Evolutionary conservation across 1,140 invertebrate genomes (phyloP).

Genomic region (Micrasema longulum): DNA sequence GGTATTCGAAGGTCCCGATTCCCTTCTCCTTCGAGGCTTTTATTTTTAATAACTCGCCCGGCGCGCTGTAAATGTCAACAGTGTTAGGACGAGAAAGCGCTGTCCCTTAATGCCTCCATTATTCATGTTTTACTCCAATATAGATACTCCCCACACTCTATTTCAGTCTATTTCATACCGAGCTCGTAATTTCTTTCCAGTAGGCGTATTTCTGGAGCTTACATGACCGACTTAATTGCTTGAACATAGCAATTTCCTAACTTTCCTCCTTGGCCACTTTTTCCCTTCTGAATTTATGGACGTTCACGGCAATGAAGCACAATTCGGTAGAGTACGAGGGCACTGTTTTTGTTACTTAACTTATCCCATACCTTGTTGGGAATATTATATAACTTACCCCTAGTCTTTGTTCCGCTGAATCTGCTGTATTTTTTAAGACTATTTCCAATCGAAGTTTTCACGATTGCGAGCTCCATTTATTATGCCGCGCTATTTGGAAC

Average conservation of each 20-base stretch:
- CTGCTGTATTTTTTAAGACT: slow-evolving; percentile 15
- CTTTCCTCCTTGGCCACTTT: slow-evolving; percentile 43
- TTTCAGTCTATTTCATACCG: slow-evolving; percentile 23
- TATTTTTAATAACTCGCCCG: slow-evolving; percentile 28
- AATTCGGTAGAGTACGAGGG: slow-evolving; percentile 2
- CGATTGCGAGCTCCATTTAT: background rate
- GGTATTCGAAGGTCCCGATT: slow-evolving; percentile 2
- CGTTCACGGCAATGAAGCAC: slow-evolving; percentile 40
- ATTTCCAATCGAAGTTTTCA: slow-evolving; percentile 9
- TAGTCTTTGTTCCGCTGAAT: slow-evolving; percentile 31
- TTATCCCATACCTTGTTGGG: slow-evolving; percentile 29
- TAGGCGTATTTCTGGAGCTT: slow-evolving; percentile 49
- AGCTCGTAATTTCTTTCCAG: slow-evolving; percentile 37
- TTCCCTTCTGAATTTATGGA: slow-evolving; percentile 43
- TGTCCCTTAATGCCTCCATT: slow-evolving; percentile 34
- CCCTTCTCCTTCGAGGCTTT: slow-evolving; percentile 10
- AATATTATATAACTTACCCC: slow-evolving; percentile 26
- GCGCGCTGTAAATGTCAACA: slow-evolving; percentile 29
- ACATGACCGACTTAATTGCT: slow-evolving; percentile 53
- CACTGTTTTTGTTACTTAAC: slow-evolving; percentile 34
- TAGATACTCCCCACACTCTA: slow-evolving; percentile 4
- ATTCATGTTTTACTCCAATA: slow-evolving; percentile 35
- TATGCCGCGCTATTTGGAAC: too few species aligned
- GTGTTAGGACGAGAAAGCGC: slow-evolving; percentile 12
- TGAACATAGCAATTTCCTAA: slow-evolving; percentile 51